These are phyloP conservation scores for Encarsia formosa DNA, from an alignment of 2,888 invertebrate species.

Conservation along the genomic window DNA sequence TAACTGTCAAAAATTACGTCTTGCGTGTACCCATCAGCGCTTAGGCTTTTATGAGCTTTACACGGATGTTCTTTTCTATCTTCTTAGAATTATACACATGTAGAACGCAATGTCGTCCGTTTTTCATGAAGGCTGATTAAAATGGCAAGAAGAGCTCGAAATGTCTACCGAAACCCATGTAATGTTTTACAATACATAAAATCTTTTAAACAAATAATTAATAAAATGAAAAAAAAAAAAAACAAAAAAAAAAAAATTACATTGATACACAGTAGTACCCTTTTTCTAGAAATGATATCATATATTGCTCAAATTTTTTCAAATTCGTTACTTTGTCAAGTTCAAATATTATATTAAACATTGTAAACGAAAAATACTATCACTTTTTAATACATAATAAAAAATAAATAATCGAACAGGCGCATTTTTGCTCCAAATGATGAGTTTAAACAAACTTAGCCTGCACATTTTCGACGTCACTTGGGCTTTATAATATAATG, in stretches of 20 bases:
- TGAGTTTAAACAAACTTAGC: not conserved
- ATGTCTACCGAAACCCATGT: too few species aligned
- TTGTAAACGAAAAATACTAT: constrained; percentile 8
- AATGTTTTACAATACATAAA: too few species aligned
- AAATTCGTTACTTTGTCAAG: constrained; percentile 15
- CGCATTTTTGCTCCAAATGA: too few species aligned
- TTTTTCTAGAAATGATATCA: constrained; percentile 5
- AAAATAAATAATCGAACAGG: too few species aligned
- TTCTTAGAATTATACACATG: constrained; percentile 15
- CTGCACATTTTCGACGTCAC: constrained; percentile 11
- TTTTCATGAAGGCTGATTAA: not conserved
- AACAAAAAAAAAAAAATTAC: not conserved
- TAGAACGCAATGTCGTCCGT: constrained; percentile 13
- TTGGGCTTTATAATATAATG: constrained; percentile 6
- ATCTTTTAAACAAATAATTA: too few species aligned
- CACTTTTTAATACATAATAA: constrained; percentile 9
- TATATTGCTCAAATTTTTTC: constrained; percentile 12
- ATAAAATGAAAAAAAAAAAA: too few species aligned
- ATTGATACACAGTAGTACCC: not conserved
- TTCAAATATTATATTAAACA: constrained; percentile 11
- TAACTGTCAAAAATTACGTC: constrained; percentile 6
- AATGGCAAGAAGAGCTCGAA: not conserved
- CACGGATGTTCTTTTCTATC: constrained; percentile 21
- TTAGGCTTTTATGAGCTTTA: constrained; percentile 20
- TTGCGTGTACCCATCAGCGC: constrained; percentile 20